Evolutionary conservation across 2,888 invertebrate species (phyloP).

Genomic region (Endomychus coccineus): DNA sequence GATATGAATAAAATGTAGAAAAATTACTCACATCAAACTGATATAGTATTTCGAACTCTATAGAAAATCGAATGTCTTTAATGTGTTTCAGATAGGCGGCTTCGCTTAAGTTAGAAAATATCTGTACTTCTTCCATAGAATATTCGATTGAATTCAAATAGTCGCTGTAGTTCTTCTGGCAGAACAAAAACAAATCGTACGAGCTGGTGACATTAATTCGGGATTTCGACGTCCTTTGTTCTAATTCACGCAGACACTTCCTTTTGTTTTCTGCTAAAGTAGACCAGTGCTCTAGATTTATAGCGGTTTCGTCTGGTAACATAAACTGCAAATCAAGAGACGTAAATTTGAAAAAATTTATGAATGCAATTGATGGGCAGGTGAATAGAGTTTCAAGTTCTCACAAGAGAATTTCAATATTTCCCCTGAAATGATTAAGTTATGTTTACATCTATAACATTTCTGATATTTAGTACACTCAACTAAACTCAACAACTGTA

Average conservation of each 20-base stretch:
- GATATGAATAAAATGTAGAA: too few species aligned
- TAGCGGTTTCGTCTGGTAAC: constrained; percentile 21
- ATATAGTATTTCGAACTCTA: constrained; percentile 26
- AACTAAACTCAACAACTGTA: too few species aligned
- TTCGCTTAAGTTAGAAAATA: constrained; percentile 16
- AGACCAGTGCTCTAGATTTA: constrained; percentile 22
- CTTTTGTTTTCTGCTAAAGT: constrained; percentile 22
- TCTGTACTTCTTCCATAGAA: constrained; percentile 21
- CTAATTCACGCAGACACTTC: constrained; percentile 22
- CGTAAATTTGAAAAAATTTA: not conserved
- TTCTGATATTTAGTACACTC: too few species aligned
- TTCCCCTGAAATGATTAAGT: too few species aligned
- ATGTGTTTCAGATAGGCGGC: constrained; percentile 12
- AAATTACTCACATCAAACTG: constrained; percentile 22
- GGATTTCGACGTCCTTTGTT: constrained; percentile 13
- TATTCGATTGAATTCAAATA: constrained; percentile 24
- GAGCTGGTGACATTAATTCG: constrained; percentile 23
- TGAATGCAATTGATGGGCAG: too few species aligned
- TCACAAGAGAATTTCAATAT: too few species aligned
- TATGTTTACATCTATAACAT: too few species aligned
- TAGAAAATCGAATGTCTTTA: constrained; percentile 18
- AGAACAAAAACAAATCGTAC: constrained; percentile 21
- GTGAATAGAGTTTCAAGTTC: too few species aligned
- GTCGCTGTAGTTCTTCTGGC: constrained; percentile 22
- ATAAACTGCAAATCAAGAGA: constrained; percentile 22